Evolutionary conservation across 1,140 invertebrate genomes (phyloP), one percentile per base, ranked within the genome.

Genomic region (Sarcophaga bullata): DNA sequence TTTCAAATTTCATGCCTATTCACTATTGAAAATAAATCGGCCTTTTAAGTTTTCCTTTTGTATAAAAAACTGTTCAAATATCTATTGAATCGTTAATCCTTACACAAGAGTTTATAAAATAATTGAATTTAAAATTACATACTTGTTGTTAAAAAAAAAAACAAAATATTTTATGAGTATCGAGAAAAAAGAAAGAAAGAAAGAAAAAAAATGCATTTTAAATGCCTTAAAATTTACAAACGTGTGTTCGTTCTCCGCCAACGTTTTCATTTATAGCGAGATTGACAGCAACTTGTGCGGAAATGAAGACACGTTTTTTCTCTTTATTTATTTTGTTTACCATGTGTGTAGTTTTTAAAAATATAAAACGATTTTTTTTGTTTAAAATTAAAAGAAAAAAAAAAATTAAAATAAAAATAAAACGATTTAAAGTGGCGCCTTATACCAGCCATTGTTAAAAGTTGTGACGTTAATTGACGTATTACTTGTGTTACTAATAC

Each of bases 391-490:
- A 37, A 37, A 37, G n/a, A 37, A 37, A 37, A 37, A 37, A 37
- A 37, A 37, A 37, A 37, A 37, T 37, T 37, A 37, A 37, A 37
- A 37, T 58, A 58, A 37, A 37, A 37, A 37, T 58, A 58, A 58
- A 58, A n/a, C 13, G n/a, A 58, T 58, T 4, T 58, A 68, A 68
- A 50, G 75, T 50, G 75, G 48, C 75, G 75, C 75, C 75, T 50
- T 50, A 19, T 68, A 76, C 73, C 73, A 76, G 73, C 73, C 50
- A 19, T 78, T 78, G 75, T 78, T 19, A 78, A 78, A 49, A 52
- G 50, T 78, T 78, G n/a, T 78, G 75, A 78, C 75, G 75, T 50
- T 78, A 78, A 78, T 78, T 78, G 75, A 78, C 75, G 75, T 78
- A 78, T 78, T 78, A 78, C 75, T 78, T 78, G 75, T 78, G 48